A percentile compares a stretch with the other conserved stretches of the same genome.
Conservation (phyloP, 2,797 vertebrate species). For the Scomberomorus guttatus region DNA sequence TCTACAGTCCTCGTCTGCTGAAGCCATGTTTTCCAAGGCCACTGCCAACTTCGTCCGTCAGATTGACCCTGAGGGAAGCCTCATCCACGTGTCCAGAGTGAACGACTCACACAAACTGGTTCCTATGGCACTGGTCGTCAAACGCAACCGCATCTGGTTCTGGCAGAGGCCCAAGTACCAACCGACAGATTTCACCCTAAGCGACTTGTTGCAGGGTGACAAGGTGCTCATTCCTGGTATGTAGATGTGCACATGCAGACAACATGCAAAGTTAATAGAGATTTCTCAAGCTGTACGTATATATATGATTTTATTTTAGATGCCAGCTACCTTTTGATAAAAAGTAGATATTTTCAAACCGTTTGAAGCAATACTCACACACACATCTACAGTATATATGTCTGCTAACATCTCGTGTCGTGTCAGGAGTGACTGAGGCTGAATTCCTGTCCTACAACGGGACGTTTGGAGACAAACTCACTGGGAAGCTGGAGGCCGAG, state of each 20-base stretch:
- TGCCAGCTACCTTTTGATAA: background rate
- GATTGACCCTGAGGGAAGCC: conserved; percentile 87
- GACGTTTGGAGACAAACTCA: conserved; percentile 77
- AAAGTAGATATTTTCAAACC: background rate
- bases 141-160: conserved; percentile 87
- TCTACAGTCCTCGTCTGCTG: background rate
- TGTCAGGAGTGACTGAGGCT: conserved; percentile 85
- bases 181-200: conserved; percentile 89
- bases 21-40: conserved; percentile 93
- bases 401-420: background rate
- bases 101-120: conserved; percentile 91
- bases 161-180: conserved; percentile 94
- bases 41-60: conserved; percentile 91
- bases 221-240: conserved; percentile 85
- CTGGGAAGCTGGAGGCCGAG: conserved; percentile 77
- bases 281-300: background rate
- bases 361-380: no score
- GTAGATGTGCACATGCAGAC: conserved; percentile 8
- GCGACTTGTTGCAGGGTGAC: conserved; percentile 87
- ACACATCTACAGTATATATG: background rate
- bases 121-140: conserved; percentile 89
- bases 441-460: conserved; percentile 89
- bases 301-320: background rate
- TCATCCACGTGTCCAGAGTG: conserved; percentile 89
- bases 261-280: background rate